Base-by-base conservation (phyloP, 2,113 vertebrate genomes). In the Bungarus multicinctus region DNA sequence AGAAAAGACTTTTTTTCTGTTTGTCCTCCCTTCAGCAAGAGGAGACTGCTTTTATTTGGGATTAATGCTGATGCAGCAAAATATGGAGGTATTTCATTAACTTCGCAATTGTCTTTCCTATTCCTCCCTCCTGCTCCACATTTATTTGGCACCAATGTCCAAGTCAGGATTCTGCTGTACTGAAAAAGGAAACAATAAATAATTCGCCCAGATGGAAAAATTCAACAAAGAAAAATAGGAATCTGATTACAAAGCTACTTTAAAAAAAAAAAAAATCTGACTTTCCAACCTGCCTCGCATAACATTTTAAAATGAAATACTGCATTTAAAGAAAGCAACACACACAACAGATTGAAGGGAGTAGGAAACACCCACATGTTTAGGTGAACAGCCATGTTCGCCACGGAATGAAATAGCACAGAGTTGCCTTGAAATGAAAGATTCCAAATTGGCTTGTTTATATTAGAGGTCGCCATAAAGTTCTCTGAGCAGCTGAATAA, bases 401-500 rank as follows among this genome's bases (percentile, higher is more conserved):
- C 0, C 0, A 89, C 85, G 20, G 96, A 96, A 94, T 93, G 93
- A 95, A 94, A 93, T 14, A 6, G 85, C 96, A 94, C 85, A 94
- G 47, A 64, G 96, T 93, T 91, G 96, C 92, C 96, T 97, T 97
- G 95, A 97, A 94, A 92, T 95, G 93, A 97, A 94, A 87, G 94
- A 94, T 95, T 94, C 94, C 91, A 95, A 96, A 95, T 86, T 89
- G 93, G 95, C 95, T 96, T 97, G 97, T 98, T 97, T 97, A 97
- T 96, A 95, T 95, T 96, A 96, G 95, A 97, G 97, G 97, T 97
- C 96, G 95, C 94, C 2, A 64, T 97, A 96, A 98, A 97, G 97
- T 97, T 97, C 97, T 97, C 95, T 7, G 95, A 97, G 97, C 98
- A 98, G 97, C 98, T 98, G 97, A 98, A 97, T 97, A 98, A 98